Evolutionary conservation across 2,888 invertebrate genomes (phyloP), one percentile per base, ranked within the genome.

Genomic region (Lampropteryx suffumata): DNA sequence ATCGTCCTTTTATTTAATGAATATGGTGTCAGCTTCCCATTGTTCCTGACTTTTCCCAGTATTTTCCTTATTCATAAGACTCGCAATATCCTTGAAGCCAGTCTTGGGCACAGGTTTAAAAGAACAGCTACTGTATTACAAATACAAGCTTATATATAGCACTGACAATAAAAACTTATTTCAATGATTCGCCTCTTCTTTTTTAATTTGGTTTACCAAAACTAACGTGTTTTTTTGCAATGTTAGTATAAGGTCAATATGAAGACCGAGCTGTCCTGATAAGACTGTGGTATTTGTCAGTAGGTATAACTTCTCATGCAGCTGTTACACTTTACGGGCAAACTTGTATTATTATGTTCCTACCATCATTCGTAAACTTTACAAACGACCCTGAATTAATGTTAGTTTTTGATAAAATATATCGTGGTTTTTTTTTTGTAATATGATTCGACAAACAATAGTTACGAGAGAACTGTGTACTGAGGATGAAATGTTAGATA

Each of bases 281-380:
- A 26, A 4, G 17, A 21, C 46, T 41, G 30, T 28, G 51, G 32
- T 34, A 32, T 14, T 12, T 21, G 35, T 27, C 42, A 33, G 37
- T 75, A 82, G 80, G 42, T 79, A 79, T 84, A 82, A 81, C 75
- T 74, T 72, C 65, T 69, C 77, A 77, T 77, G 77, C 84, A 86
- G 85, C 84, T 85, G 89, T 85, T 86, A 85, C 87, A 74, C 62
- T 84, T 87, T 83, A 83, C 77, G 77, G 65, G 65, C 72, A 56
- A 87, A 87, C 82, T 87, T 85, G 75, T 80, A 81, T 33, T 80
- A 84, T 80, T 82, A 85, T 79, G 79, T 76, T 77, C 72, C 67
- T 59, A 70, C 71, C 76, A 76, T 79, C 77, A 79, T 77, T 80
- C n/a, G 73, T 76, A 74, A 82, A 81, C 69, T 82, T 81, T 57